Conservation (phyloP, 2,797 vertebrate species). For the Hoplostethus mediterraneus region DNA sequence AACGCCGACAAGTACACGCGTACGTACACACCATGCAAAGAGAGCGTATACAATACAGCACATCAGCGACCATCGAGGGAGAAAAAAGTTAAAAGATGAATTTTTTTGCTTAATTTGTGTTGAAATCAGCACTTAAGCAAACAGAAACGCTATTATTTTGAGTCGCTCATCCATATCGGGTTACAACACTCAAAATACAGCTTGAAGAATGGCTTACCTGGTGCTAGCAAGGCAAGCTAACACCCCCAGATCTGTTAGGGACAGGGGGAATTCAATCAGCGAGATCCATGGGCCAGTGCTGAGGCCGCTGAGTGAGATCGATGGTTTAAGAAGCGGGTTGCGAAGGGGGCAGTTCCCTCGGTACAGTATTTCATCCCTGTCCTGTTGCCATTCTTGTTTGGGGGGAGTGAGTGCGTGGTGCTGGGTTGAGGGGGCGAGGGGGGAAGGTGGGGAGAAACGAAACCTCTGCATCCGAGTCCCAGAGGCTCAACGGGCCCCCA, state of each 20-base stretch:
- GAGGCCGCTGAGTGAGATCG: slow-evolving; percentile 71
- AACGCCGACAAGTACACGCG: slow-evolving; percentile 32
- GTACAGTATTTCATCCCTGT: slow-evolving; percentile 53
- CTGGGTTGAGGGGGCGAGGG: background rate
- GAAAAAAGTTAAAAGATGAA: too few relatives aligned
- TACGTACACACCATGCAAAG: slow-evolving; percentile 21
- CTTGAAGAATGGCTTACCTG: slow-evolving; percentile 34
- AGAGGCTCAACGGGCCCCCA: slow-evolving; percentile 31
- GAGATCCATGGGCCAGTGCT: slow-evolving; percentile 57
- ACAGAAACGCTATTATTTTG: slow-evolving; percentile 4
- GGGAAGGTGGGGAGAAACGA: background rate
- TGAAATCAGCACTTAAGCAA: background rate
- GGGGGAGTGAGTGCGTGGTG: slow-evolving; percentile 22
- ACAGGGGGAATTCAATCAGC: slow-evolving; percentile 68
- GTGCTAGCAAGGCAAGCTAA: slow-evolving; percentile 35
- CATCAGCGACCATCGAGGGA: too few relatives aligned
- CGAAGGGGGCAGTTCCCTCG: slow-evolving; percentile 58
- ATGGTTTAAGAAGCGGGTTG: slow-evolving; percentile 63
- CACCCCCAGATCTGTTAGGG: slow-evolving; percentile 51
- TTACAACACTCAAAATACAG: slow-evolving; percentile 1
- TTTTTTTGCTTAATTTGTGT: background rate
- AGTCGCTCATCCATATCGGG: background rate
- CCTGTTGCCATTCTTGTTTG: slow-evolving; percentile 59
- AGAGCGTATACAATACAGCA: background rate
- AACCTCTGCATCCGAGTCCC: slow-evolving; percentile 42